phyloP scores from a whole-genome alignment of 2,888 invertebrate genomes.

The Chromoteleia sp. region DNA sequence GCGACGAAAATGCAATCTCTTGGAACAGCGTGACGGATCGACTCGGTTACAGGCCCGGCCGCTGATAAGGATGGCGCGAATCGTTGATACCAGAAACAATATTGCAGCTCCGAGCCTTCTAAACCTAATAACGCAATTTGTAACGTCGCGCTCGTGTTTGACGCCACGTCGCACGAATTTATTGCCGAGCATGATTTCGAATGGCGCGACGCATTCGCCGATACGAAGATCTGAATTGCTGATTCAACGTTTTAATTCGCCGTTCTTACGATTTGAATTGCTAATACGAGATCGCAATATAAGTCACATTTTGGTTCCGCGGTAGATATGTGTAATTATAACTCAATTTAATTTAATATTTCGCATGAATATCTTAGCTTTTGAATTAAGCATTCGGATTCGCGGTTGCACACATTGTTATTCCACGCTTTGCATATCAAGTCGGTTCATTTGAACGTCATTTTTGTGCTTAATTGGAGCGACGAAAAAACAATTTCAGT shows the following conservation, averaged over 20 bases:
- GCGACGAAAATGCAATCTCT: slow-evolving; percentile 31
- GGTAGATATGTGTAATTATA: slow-evolving; percentile 29
- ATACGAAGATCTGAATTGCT: slow-evolving; percentile 52
- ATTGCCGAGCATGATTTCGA: slow-evolving; percentile 28
- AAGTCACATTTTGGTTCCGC: slow-evolving; percentile 24
- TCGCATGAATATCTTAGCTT: slow-evolving; percentile 26
- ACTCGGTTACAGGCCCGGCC: slow-evolving; percentile 20
- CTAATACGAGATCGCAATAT: slow-evolving; percentile 27
- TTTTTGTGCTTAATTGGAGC: no score
- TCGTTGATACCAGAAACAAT: slow-evolving; percentile 29
- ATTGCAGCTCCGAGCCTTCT: slow-evolving; percentile 20
- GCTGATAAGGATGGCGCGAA: slow-evolving; percentile 27
- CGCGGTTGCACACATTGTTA: slow-evolving; percentile 7
- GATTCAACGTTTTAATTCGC: slow-evolving; percentile 46
- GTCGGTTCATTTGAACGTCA: background rate
- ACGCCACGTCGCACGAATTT: slow-evolving; percentile 23
- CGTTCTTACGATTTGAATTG: slow-evolving; percentile 46
- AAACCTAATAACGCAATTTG: slow-evolving; percentile 39
- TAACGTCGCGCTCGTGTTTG: background rate
- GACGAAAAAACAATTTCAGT: no score
- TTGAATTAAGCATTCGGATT: slow-evolving; percentile 26
- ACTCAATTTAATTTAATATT: slow-evolving; percentile 42
- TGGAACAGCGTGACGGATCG: slow-evolving; percentile 26
- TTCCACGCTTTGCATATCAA: slow-evolving; percentile 3
- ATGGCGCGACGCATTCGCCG: slow-evolving; percentile 18